Percentiles rank a stretch among this genome's conserved stretches.
phyloP scores from a whole-genome alignment of 2,113 vertebrate genomes.

The Oxygymnocypris stewartii region DNA sequence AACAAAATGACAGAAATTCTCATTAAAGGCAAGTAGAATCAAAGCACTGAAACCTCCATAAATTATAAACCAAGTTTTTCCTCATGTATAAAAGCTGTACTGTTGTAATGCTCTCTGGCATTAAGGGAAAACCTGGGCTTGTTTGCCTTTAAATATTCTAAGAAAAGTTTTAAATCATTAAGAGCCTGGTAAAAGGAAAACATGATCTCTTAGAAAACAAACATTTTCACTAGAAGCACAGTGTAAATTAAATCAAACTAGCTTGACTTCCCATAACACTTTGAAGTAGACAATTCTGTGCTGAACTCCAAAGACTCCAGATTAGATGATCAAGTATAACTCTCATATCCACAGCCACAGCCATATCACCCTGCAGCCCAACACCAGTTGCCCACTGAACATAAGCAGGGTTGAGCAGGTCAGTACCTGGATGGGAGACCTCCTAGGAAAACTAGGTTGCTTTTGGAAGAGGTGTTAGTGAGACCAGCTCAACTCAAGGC shows the following conservation, averaged over 20 bases:
- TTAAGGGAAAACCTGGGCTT: conserved; percentile 1
- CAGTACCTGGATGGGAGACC: too few relatives aligned
- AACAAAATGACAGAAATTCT: background rate
- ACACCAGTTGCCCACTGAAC: too few relatives aligned
- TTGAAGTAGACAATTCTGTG: background rate
- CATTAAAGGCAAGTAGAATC: background rate
- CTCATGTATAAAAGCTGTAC: background rate
- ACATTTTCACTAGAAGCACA: background rate
- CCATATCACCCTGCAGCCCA: too few relatives aligned
- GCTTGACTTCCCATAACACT: background rate
- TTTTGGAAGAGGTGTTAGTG: too few relatives aligned
- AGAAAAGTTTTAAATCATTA: background rate
- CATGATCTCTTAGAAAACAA: background rate
- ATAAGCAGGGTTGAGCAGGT: too few relatives aligned
- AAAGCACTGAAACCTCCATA: background rate
- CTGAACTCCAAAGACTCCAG: background rate
- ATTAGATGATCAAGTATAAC: background rate
- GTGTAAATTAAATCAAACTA: background rate
- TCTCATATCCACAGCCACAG: background rate
- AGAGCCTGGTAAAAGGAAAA: background rate
- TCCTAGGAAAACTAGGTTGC: too few relatives aligned
- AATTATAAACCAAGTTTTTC: background rate
- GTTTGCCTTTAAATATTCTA: background rate
- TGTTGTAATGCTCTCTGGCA: background rate
- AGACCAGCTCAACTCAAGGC: too few relatives aligned